Evolutionary conservation across 1,140 invertebrate genomes (phyloP).

Genomic region (Mesaphorura yosii): DNA sequence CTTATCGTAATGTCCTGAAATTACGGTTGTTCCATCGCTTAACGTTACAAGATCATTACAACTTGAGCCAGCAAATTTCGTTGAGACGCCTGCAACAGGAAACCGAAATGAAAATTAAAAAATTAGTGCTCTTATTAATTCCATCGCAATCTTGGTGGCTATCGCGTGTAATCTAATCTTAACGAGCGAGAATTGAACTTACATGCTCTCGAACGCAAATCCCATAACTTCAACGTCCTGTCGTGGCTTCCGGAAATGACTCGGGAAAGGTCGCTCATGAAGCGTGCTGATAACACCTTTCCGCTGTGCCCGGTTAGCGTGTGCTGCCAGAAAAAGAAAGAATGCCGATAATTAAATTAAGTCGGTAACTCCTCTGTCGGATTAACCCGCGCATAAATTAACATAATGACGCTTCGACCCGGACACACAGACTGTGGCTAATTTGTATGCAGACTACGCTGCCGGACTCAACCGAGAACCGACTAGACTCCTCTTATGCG

Average conservation of each 20-base stretch:
- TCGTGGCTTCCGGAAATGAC: conserved; percentile 69
- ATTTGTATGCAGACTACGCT: no score
- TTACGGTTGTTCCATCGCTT: conserved; percentile 76
- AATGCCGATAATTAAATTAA: not conserved
- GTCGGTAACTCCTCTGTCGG: no score
- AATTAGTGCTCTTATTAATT: not conserved
- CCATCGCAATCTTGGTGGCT: no score
- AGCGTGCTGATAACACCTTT: conserved; percentile 89
- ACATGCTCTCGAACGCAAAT: conserved; percentile 84
- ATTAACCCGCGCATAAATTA: no score
- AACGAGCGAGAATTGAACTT: no score
- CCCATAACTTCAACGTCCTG: conserved; percentile 93
- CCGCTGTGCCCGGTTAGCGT: conserved; percentile 92
- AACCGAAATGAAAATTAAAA: not conserved
- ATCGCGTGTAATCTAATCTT: no score
- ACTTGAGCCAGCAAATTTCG: conserved; percentile 91
- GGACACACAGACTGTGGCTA: no score
- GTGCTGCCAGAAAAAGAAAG: conserved; percentile 58
- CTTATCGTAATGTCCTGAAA: conserved; percentile 96
- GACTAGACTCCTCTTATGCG: no score
- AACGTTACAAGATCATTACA: conserved; percentile 92
- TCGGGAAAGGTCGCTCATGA: conserved; percentile 73
- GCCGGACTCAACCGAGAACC: no score
- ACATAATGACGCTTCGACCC: no score
- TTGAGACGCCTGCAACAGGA: conserved; percentile 63